A percentile compares a stretch with the other conserved stretches of the same genome.
phyloP scores from a whole-genome alignment of 2,113 vertebrate genomes.

The Bos javanicus region DNA sequence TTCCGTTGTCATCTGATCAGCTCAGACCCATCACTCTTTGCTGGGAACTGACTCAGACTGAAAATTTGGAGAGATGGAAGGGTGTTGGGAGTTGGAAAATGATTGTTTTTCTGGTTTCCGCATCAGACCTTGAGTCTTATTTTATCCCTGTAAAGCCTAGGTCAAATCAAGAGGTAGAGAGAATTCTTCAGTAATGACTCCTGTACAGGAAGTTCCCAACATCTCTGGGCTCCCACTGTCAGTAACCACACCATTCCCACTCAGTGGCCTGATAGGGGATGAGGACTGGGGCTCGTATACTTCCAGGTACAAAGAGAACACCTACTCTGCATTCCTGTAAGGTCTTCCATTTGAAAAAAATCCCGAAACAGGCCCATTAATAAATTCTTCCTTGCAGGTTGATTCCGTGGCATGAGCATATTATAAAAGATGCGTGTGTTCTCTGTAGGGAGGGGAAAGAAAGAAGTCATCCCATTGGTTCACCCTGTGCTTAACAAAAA shows the following conservation, averaged over 20 bases:
- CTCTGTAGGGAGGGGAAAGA: neutral
- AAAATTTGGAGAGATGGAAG: neutral
- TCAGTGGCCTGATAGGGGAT: neutral
- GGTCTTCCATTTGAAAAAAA: neutral
- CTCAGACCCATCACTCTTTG: neutral
- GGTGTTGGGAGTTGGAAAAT: neutral
- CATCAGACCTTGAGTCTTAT: neutral
- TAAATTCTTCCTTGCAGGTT: neutral
- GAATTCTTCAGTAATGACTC: neutral
- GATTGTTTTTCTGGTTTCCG: neutral
- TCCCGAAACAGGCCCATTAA: neutral
- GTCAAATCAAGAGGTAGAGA: neutral
- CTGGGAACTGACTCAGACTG: neutral
- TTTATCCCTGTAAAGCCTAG: neutral
- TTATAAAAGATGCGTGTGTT: neutral
- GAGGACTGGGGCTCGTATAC: neutral
- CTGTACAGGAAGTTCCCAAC: neutral
- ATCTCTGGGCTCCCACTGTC: neutral
- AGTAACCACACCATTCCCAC: neutral
- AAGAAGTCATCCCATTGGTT: neutral
- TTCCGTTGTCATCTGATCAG: neutral
- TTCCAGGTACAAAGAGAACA: neutral
- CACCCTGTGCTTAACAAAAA: neutral
- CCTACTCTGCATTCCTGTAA: neutral
- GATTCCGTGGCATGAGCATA: neutral